Conservation (phyloP, 1,140 invertebrate species). For the Liolophura sinensis region DNA sequence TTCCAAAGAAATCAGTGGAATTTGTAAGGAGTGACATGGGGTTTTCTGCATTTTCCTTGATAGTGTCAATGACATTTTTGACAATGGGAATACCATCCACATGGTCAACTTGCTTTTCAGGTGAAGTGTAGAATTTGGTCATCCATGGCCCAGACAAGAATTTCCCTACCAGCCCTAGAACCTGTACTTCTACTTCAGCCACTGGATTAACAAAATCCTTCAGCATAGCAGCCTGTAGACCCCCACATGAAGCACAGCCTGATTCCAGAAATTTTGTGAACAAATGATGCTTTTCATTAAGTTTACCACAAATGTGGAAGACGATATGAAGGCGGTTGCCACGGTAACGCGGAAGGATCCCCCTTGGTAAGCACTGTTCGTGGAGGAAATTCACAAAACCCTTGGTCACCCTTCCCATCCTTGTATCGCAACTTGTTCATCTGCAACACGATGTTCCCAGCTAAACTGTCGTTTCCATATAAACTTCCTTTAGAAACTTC, state of each 20-base stretch:
- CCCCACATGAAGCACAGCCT: conserved; percentile 6
- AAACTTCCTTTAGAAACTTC: conserved; percentile 2
- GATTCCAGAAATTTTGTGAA: conserved; percentile 1
- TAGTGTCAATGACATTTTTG: conserved; percentile 1
- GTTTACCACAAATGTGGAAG: conserved; percentile 16
- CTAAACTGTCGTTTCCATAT: conserved; percentile 11
- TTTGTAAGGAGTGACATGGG: neutral
- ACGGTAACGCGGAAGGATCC: conserved; percentile 10
- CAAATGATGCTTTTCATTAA: conserved; percentile 7
- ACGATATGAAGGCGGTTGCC: conserved; percentile 20
- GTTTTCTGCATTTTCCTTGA: no score
- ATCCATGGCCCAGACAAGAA: conserved; percentile 21
- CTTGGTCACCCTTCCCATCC: conserved; percentile 22
- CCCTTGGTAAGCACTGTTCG: neutral
- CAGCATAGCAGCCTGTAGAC: conserved; percentile 2
- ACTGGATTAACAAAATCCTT: conserved; percentile 5
- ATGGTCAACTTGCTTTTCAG: conserved; percentile 8
- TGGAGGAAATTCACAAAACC: conserved; percentile 16
- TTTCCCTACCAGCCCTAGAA: conserved; percentile 21
- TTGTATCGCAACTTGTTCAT: conserved; percentile 22
- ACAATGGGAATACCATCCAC: conserved; percentile 13
- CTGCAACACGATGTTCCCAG: conserved; percentile 10
- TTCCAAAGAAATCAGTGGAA: conserved; percentile 6
- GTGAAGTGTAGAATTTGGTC: conserved; percentile 18
- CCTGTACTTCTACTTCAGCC: conserved; percentile 12